A percentile compares a stretch with the other conserved stretches of the same genome.
Evolutionary conservation across 2,888 invertebrate species (phyloP).

Genomic region (Amphipoea lucens): DNA sequence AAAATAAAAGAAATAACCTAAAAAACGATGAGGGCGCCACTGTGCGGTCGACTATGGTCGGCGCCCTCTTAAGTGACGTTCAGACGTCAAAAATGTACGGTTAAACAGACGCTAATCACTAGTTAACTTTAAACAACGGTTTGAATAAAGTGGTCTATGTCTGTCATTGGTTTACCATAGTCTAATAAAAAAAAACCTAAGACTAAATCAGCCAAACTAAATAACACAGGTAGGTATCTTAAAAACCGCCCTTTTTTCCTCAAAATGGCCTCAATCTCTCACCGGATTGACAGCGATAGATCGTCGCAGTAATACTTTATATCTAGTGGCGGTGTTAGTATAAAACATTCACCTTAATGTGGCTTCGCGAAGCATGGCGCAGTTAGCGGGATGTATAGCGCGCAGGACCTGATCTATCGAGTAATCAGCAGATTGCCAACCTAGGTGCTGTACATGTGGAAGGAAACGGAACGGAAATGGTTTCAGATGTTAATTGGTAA

Average conservation of each 20-base stretch:
- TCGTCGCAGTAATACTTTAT: slow-evolving; percentile 64
- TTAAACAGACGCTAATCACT: too few relatives aligned
- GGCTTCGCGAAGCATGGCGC: slow-evolving; percentile 78
- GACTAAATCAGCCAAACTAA: background rate
- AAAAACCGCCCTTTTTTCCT: slow-evolving; percentile 29
- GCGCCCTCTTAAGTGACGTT: too few relatives aligned
- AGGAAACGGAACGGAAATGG: slow-evolving; percentile 8
- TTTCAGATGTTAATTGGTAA: slow-evolving; percentile 35
- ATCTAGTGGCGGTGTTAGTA: slow-evolving; percentile 69
- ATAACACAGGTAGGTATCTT: slow-evolving; percentile 6
- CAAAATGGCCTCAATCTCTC: slow-evolving; percentile 58
- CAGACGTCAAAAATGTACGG: background rate
- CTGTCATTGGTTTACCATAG: background rate
- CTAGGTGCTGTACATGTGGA: slow-evolving; percentile 31
- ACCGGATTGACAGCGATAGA: slow-evolving; percentile 66
- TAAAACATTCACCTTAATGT: slow-evolving; percentile 86
- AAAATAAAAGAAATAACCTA: too few relatives aligned
- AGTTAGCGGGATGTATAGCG: slow-evolving; percentile 83
- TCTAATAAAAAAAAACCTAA: slow-evolving; percentile 1
- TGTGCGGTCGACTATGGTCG: too few relatives aligned
- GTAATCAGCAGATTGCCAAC: slow-evolving; percentile 82
- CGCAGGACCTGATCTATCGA: slow-evolving; percentile 81
- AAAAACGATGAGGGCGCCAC: too few relatives aligned
- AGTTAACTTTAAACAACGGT: too few relatives aligned
- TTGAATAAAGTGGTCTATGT: background rate